Evolutionary conservation across 2,797 vertebrate species (phyloP), one percentile per base, ranked within the genome.

Genomic region (Cyclura pinguis): DNA sequence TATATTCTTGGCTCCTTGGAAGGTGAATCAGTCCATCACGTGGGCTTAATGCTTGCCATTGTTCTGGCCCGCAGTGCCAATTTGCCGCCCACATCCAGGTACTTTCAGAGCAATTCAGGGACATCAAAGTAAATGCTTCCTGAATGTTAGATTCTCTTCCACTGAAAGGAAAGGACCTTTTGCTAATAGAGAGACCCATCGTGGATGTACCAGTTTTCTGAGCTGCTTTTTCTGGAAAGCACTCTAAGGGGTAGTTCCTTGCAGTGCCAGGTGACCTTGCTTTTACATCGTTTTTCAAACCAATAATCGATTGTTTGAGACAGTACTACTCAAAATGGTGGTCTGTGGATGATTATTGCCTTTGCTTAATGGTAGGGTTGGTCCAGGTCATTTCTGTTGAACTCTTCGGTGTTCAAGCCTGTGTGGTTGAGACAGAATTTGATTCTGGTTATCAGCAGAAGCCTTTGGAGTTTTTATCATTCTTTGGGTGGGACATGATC

Each of bases 1-100:
- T 93, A 94, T 96, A 89, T 94, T 95, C 94, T 91, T 35, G 18
- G 88, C 89, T 82, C 85, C 95, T 93, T 96, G 90, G 90, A 95
- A 95, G 92, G 88, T 78, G 91, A 95, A 95, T 94, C 92, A 91
- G 9, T 0, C 91, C 92, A 81, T 91, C 85, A 1, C 59, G 55
- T 84, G 91, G 90, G 93, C 91, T 95, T 91, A 29, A 77, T 82
- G 35, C 89, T 95, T 94, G 91, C 93, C 88, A 93, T 92, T 96
- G 92, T 96, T 95, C 90, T 92, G 81, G 84, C 90, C 87, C 69
- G 91, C 88, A 92, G 57, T 86, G 88, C 90, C 91, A 96, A 86
- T 89, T 13, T 93, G 87, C 93, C 89, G 91, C 73, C 92, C 93
- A 94, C 92, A 88, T 92, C 78, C 1, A 87, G 87, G 59, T 89